Base-by-base conservation (phyloP, 2,888 invertebrate genomes). In the Aquatica leii region DNA sequence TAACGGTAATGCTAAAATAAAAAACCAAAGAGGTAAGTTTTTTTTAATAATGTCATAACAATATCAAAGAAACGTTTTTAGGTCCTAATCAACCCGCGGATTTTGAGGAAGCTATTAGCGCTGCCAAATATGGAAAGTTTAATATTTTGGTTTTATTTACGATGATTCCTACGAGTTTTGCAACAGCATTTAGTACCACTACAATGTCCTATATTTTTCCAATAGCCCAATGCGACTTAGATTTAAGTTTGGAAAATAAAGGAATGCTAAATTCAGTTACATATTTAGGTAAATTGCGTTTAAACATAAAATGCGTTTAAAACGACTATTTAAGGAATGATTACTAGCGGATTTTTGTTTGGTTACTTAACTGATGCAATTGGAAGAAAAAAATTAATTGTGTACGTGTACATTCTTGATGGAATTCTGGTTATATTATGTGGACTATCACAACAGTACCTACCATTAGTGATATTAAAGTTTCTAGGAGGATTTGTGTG, bases 301-400 rank as follows among this genome's bases (percentile, higher is more conserved):
- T 1, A 43, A 15, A 43, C 8, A 43, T 12, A 8, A n/a, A n/a
- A n/a, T n/a, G n/a, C n/a, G n/a, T n/a, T n/a, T n/a, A n/a, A n/a
- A n/a, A n/a, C n/a, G n/a, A 3, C 2, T 17, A 24, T 24, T 76
- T 0, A 76, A 91, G 93, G 91, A 17, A 93, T 93, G 91, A 88
- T 90, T 69, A 83, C 86, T 0, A 90, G 91, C 37, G 90, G 90
- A 0, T 85, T 91, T 76, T 67, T 91, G 1, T 93, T 93, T 93
- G 93, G 93, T 0, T 91, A 88, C 75, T 78, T 92, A 4, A 89
- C 91, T 0, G 93, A 93, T 76, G 89, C 89, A 0, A 83, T 90
- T 62, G 93, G 92, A 8, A 84, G 91, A 62, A 86, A 86, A 69
- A 86, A 86, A 74, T 84, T 92, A 56, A 82, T 93, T 70, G 81